phyloP scores from a whole-genome alignment of 2,888 invertebrate species.

The Cylloceria caligata region DNA sequence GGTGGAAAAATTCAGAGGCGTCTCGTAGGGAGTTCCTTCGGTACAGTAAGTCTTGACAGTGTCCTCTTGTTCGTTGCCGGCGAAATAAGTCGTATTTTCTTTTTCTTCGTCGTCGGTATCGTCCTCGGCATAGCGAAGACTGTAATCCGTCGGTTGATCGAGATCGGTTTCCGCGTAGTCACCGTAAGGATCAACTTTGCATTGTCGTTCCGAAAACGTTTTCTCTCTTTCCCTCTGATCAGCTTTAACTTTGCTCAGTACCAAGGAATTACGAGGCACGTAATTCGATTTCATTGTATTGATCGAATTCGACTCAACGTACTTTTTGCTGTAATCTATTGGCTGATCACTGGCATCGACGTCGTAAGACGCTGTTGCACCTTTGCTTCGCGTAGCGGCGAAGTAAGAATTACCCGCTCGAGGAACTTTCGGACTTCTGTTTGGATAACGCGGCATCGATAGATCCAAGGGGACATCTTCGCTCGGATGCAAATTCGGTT shows the following conservation, averaged over 20 bases:
- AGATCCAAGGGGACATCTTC: conserved; percentile 57
- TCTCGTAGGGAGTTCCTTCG: conserved; percentile 95
- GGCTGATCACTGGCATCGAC: conserved; percentile 85
- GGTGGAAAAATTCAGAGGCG: conserved; percentile 91
- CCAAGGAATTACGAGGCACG: conserved; percentile 54
- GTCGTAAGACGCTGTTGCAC: conserved; percentile 70
- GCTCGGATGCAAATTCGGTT: conserved; percentile 38
- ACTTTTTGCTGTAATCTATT: conserved; percentile 87
- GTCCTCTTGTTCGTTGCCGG: conserved; percentile 87
- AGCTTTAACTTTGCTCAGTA: conserved; percentile 60
- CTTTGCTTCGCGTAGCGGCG: conserved; percentile 30
- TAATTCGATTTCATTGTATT: conserved; percentile 60
- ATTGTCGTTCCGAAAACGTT: conserved; percentile 75
- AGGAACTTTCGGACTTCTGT: conserved; percentile 5
- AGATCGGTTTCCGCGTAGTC: conserved; percentile 96
- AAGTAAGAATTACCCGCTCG: conserved; percentile 45
- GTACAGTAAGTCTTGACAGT: conserved; percentile 96
- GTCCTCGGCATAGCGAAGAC: conserved; percentile 94
- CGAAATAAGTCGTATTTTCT: conserved; percentile 77
- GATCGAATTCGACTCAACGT: conserved; percentile 80
- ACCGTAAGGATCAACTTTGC: conserved; percentile 83
- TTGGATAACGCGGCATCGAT: conserved; percentile 62
- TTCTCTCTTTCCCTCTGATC: conserved; percentile 71
- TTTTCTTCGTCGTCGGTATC: conserved; percentile 88
- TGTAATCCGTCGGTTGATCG: conserved; percentile 97